These are phyloP conservation scores for Aurelia sp. DNA, from an alignment of 30 jellyfish, hydroid and myxozoan genomes.

Conservation along the genomic window DNA sequence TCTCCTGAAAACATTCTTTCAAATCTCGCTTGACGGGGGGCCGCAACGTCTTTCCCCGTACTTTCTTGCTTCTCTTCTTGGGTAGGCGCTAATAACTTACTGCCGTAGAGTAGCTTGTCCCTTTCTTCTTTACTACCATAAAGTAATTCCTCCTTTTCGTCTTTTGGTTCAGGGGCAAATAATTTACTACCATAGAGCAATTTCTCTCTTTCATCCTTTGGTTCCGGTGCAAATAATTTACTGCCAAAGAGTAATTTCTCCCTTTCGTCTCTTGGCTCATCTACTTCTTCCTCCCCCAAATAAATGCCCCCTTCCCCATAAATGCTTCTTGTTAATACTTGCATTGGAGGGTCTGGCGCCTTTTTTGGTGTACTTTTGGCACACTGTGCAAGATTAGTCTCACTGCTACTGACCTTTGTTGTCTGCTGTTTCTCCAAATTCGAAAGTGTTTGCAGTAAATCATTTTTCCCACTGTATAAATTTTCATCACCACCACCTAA, in stretches of 20 bases:
- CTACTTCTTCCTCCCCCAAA: conserved; percentile 78
- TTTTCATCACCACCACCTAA: conserved; percentile 56
- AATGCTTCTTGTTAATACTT: conserved; percentile 36
- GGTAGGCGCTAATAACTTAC: not conserved
- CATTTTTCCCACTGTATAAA: conserved; percentile 20
- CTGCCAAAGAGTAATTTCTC: conserved; percentile 50
- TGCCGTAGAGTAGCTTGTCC: not conserved
- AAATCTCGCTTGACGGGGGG: conserved; percentile 38
- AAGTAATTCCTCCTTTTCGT: conserved; percentile 38
- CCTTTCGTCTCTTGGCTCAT: conserved; percentile 64
- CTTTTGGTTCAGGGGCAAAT: conserved; percentile 35
- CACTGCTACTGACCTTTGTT: conserved; percentile 37
- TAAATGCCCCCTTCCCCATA: conserved; percentile 79
- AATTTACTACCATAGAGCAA: conserved; percentile 46
- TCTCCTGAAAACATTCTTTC: conserved; percentile 64
- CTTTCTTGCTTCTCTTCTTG: not conserved
- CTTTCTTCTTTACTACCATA: conserved; percentile 48
- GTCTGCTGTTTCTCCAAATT: conserved; percentile 61
- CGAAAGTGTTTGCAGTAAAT: conserved; percentile 47
- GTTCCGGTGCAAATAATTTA: conserved; percentile 42
- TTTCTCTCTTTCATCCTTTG: conserved; percentile 55
- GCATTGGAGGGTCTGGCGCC: conserved; percentile 12
- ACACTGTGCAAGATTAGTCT: conserved; percentile 56
- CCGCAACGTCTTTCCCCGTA: conserved; percentile 4
- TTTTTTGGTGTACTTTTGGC: conserved; percentile 54